Conservation (phyloP, 2,888 invertebrate genomes). For the Aporophyla nigra region DNA sequence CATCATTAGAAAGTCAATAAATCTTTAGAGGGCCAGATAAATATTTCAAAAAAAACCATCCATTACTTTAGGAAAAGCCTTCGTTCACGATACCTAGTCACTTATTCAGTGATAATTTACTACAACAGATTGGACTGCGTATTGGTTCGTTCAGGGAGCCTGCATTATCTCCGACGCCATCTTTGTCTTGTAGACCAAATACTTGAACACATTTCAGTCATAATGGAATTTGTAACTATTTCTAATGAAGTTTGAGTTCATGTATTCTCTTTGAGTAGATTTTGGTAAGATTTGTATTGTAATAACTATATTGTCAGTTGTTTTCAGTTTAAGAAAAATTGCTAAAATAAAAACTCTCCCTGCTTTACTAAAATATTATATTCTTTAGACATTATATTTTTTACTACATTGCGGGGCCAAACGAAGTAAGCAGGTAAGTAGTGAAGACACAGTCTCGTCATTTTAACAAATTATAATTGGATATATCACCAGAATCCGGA, state of each 20-base stretch:
- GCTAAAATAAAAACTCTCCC: background rate
- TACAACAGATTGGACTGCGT: constrained; percentile 65
- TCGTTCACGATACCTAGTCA: constrained; percentile 56
- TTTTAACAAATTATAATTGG: background rate
- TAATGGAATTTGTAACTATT: constrained; percentile 51
- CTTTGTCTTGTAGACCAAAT: constrained; percentile 52
- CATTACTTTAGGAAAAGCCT: constrained; percentile 18
- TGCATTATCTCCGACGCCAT: constrained; percentile 48
- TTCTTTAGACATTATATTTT: no score
- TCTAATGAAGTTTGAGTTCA: constrained; percentile 21
- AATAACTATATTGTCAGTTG: background rate
- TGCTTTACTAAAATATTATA: background rate
- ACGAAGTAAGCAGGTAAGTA: background rate
- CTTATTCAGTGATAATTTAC: constrained; percentile 71
- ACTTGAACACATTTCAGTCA: constrained; percentile 40
- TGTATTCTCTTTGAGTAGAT: constrained; percentile 6
- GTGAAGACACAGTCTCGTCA: no score
- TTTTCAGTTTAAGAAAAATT: background rate
- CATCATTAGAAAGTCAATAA: background rate
- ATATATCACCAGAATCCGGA: no score
- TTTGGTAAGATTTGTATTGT: background rate
- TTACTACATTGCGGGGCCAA: background rate
- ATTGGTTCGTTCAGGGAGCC: constrained; percentile 56
- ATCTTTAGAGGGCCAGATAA: background rate
- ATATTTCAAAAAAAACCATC: background rate